These are phyloP conservation scores for Galeopsomyia nigrocyanea DNA, from an alignment of 2,888 invertebrate species.

Conservation along the genomic window DNA sequence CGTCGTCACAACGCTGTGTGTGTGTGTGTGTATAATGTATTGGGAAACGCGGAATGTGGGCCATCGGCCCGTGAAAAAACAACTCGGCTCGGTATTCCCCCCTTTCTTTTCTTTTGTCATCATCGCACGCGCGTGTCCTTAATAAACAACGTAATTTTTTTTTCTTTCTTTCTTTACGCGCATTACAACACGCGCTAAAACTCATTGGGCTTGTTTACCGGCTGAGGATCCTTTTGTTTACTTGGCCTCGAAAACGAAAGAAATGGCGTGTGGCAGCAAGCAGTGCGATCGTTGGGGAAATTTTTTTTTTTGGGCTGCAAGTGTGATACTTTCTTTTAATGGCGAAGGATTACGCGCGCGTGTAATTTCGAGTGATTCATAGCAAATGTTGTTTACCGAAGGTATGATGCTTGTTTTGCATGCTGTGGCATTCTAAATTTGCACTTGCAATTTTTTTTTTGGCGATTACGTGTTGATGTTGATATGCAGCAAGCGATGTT, in stretches of 20 bases:
- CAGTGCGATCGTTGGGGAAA: background rate
- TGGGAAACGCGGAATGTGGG: constrained; percentile 43
- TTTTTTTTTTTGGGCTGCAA: background rate
- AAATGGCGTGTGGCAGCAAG: background rate
- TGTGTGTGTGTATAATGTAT: too few relatives aligned
- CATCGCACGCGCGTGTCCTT: background rate
- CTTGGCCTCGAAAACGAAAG: constrained; percentile 6
- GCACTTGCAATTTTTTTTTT: too few relatives aligned
- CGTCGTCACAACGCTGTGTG: too few relatives aligned
- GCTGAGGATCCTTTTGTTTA: background rate
- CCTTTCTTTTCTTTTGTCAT: constrained; percentile 13
- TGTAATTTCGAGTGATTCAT: too few relatives aligned
- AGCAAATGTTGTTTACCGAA: too few relatives aligned
- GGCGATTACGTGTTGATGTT: too few relatives aligned
- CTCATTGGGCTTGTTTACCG: background rate
- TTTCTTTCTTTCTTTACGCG: background rate
- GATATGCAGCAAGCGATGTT: too few relatives aligned
- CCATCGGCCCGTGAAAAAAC: constrained; percentile 37
- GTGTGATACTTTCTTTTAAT: background rate
- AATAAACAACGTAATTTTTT: constrained; percentile 16
- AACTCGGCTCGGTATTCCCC: background rate
- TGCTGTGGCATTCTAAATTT: too few relatives aligned
- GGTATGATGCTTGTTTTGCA: too few relatives aligned
- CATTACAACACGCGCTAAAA: background rate
- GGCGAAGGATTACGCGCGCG: too few relatives aligned